A percentile compares a stretch with the other conserved stretches of the same genome.
These are phyloP conservation scores for Tenthredo amoena DNA, from an alignment of 2,888 invertebrate species.

Conservation along the genomic window DNA sequence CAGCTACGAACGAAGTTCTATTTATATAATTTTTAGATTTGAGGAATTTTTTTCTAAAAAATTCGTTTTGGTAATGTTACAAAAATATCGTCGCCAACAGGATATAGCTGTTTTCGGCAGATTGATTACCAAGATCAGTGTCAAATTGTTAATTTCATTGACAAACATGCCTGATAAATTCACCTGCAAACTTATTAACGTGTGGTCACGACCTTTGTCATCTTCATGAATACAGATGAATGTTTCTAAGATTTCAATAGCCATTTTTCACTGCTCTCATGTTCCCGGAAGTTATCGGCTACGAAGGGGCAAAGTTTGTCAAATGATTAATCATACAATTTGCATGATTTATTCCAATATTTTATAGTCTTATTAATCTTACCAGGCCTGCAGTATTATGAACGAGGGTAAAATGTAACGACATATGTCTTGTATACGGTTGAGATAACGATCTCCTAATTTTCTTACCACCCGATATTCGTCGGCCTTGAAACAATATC, in stretches of 20 bases:
- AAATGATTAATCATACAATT: conserved; percentile 1
- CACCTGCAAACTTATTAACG: neutral
- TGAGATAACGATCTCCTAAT: neutral
- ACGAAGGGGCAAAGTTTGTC: conserved; percentile 16
- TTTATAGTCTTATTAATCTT: neutral
- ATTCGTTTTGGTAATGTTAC: neutral
- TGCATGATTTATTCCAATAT: conserved; percentile 31
- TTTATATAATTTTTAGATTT: neutral
- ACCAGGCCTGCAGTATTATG: neutral
- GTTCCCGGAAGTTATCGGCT: neutral
- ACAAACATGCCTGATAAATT: conserved; percentile 1
- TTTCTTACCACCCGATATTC: neutral
- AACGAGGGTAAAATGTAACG: neutral
- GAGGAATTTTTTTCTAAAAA: neutral
- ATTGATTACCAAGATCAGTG: neutral
- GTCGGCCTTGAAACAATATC: too few species aligned
- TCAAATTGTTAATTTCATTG: neutral
- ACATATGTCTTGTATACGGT: neutral
- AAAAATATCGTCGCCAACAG: neutral
- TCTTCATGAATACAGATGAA: conserved; percentile 19
- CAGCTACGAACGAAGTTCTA: neutral
- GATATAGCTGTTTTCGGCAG: neutral
- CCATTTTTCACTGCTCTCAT: conserved; percentile 8
- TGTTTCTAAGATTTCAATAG: neutral
- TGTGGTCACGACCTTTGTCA: conserved; percentile 6